A percentile compares a stretch with the other conserved stretches of the same genome.
phyloP scores from a whole-genome alignment of 2,797 vertebrate species.

The Gorsachius magnificus region DNA sequence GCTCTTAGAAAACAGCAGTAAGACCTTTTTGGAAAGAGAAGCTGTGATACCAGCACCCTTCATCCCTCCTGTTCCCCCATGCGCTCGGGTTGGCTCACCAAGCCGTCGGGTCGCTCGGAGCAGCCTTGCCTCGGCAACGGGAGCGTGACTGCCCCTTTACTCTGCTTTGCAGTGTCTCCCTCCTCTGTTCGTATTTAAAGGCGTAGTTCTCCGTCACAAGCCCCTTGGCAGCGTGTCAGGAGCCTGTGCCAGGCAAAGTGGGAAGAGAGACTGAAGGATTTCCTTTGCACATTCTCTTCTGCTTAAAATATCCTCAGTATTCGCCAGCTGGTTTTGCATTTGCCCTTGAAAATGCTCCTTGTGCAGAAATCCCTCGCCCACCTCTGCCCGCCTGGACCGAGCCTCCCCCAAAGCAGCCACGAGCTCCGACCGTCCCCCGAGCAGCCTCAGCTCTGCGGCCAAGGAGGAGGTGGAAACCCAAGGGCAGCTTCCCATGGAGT shows the following conservation, averaged over 20 bases:
- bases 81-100: rapidly evolving
- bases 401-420: rapidly evolving
- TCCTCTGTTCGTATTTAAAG: neutral
- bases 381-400: neutral
- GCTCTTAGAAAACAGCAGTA: neutral
- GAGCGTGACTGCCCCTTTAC: neutral
- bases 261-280: constrained; percentile 47
- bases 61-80: neutral
- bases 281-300: neutral
- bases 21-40: neutral
- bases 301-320: neutral
- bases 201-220: neutral
- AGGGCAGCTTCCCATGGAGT: neutral
- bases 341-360: neutral
- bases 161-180: neutral
- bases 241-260: constrained; percentile 35
- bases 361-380: neutral
- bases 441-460: neutral
- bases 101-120: neutral
- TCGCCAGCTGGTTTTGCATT: neutral
- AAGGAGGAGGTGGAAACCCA: neutral
- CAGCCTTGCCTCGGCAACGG: neutral
- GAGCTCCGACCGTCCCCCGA: neutral
- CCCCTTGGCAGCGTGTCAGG: constrained; percentile 23
- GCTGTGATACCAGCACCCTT: neutral